Conservation (phyloP, 2,888 invertebrate species). For the Mesoligia furuncula region DNA sequence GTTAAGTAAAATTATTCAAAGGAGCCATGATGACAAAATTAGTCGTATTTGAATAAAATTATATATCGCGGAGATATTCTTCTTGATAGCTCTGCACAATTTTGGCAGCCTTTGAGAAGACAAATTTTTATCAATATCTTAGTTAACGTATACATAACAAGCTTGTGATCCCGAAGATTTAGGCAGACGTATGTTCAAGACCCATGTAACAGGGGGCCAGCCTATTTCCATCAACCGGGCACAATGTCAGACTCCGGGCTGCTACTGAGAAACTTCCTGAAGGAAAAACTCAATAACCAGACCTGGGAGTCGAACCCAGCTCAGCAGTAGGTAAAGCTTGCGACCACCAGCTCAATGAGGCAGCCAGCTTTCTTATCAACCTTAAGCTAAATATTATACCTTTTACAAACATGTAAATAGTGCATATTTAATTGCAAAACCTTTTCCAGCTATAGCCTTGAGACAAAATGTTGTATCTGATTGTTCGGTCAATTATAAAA, state of each 20-base stretch:
- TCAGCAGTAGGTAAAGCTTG: not conserved
- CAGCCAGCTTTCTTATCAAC: not conserved
- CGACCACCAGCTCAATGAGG: too few species aligned
- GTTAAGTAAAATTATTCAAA: not conserved
- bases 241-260: not conserved
- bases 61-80: not conserved
- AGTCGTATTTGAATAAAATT: not conserved
- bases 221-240: not conserved
- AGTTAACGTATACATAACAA: not conserved
- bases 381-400: not conserved
- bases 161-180: not conserved
- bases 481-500: slow-evolving; percentile 62
- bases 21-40: not conserved
- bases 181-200: not conserved
- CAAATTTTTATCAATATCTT: not conserved
- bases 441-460: slow-evolving; percentile 52
- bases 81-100: not conserved
- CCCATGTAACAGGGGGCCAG: not conserved
- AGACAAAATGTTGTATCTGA: slow-evolving; percentile 51
- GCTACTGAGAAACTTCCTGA: not conserved
- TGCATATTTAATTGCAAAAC: slow-evolving; percentile 43
- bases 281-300: not conserved
- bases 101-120: not conserved
- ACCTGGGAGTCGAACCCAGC: not conserved
- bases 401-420: slow-evolving; percentile 10